Evolutionary conservation across 2,113 vertebrate genomes (phyloP).

Genomic region (Camelus dromedarius): DNA sequence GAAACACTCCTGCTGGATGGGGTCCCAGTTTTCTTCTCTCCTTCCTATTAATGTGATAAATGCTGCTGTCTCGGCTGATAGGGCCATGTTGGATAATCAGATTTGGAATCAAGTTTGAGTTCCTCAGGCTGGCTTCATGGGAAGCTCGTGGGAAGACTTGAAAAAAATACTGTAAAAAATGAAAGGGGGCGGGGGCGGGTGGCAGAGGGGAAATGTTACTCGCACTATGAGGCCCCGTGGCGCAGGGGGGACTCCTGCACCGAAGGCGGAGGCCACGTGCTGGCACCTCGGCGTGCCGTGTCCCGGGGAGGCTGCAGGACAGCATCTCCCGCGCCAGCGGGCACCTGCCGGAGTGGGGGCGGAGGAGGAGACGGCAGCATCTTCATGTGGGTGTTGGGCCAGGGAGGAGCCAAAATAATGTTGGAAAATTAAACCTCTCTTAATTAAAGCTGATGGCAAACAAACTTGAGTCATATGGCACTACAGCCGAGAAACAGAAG

Average conservation of each 20-base stretch:
- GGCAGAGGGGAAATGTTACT: neutral
- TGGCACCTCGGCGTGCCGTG: neutral
- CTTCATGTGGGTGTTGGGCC: slow-evolving; percentile 42
- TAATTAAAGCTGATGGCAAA: slow-evolving; percentile 87
- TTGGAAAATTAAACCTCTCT: slow-evolving; percentile 81
- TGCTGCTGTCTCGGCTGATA: slow-evolving; percentile 89
- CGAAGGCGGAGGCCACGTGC: fast-evolving
- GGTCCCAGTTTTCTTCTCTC: slow-evolving; percentile 89
- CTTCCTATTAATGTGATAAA: slow-evolving; percentile 92
- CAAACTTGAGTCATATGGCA: slow-evolving; percentile 66
- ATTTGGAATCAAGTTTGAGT: slow-evolving; percentile 88
- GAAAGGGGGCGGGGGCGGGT: neutral
- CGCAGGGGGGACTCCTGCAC: neutral
- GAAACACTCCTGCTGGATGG: slow-evolving; percentile 87
- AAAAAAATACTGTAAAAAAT: slow-evolving; percentile 43
- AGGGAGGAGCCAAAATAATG: slow-evolving; percentile 62
- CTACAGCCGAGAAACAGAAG: slow-evolving; percentile 80
- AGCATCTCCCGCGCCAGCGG: neutral
- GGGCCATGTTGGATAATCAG: slow-evolving; percentile 89
- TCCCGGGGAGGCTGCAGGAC: neutral
- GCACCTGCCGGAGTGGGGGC: neutral
- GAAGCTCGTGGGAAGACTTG: slow-evolving; percentile 59
- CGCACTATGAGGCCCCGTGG: neutral
- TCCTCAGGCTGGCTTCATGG: slow-evolving; percentile 78
- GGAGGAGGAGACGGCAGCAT: neutral